These are phyloP conservation scores for Actenoides lindsayi DNA, from an alignment of 2,113 vertebrate species.

Conservation along the genomic window DNA sequence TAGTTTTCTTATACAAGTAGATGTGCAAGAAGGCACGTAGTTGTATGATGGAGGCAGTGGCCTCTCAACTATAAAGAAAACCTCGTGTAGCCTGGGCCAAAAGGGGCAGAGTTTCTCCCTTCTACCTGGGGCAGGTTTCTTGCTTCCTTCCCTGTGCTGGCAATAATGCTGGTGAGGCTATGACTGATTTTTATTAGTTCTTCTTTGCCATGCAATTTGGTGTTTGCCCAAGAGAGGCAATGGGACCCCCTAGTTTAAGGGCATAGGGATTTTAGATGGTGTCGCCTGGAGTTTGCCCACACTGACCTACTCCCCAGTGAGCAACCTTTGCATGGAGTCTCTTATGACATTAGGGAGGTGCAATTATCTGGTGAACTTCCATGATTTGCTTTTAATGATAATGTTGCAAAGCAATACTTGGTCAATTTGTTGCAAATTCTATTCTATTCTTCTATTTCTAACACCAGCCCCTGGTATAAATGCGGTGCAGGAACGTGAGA, in stretches of 20 bases:
- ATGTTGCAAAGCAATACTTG: neutral
- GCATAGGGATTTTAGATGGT: neutral
- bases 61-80: neutral
- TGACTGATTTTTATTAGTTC: neutral
- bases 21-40: neutral
- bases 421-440: neutral
- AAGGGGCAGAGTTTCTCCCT: accelerated
- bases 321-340: neutral
- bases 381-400: neutral
- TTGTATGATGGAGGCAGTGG: neutral
- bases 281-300: accelerated
- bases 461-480: neutral
- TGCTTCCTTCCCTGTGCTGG: neutral
- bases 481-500: neutral
- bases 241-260: neutral
- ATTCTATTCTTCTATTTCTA: neutral
- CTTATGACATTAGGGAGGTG: neutral
- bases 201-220: neutral
- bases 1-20: neutral
- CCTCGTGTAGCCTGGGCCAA: neutral
- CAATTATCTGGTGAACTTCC: neutral
- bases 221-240: neutral
- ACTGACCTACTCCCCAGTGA: neutral
- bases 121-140: neutral
- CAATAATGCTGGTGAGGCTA: neutral